phyloP scores from a whole-genome alignment of 2,888 invertebrate species.

The Notocelia uddmanniana region DNA sequence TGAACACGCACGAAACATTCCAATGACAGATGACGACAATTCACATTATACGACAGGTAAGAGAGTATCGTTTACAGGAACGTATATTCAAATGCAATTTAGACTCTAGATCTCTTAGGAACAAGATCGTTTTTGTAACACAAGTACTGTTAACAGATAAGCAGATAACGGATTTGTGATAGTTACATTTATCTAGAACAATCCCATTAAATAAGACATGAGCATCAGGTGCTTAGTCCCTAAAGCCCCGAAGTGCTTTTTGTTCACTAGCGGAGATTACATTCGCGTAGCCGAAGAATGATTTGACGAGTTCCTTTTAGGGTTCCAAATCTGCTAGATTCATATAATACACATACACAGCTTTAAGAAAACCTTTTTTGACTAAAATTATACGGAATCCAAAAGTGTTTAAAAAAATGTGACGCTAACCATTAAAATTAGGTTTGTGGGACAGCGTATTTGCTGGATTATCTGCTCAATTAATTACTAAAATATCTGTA shows the following conservation, averaged over 20 bases:
- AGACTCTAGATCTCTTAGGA: neutral
- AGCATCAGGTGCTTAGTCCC: conserved; percentile 22
- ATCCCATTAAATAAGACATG: conserved; percentile 19
- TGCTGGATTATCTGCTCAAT: no score
- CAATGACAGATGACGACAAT: conserved; percentile 11
- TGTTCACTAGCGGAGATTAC: neutral
- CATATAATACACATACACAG: no score
- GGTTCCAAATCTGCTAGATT: neutral
- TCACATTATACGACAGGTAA: conserved; percentile 7
- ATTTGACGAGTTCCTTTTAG: neutral
- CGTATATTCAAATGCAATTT: neutral
- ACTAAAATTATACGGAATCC: no score
- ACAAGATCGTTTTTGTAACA: neutral
- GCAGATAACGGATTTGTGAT: neutral
- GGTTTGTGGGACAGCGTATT: no score
- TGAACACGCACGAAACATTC: neutral
- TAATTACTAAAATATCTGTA: no score
- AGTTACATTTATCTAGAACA: conserved; percentile 8
- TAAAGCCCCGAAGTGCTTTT: conserved; percentile 37
- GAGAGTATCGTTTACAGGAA: conserved; percentile 1
- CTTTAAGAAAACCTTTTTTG: no score
- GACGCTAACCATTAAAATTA: no score
- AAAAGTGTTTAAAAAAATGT: no score
- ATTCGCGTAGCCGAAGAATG: neutral
- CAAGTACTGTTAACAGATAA: neutral